Base-by-base conservation (phyloP, 2,113 vertebrate genomes). In the Hyla sarda region DNA sequence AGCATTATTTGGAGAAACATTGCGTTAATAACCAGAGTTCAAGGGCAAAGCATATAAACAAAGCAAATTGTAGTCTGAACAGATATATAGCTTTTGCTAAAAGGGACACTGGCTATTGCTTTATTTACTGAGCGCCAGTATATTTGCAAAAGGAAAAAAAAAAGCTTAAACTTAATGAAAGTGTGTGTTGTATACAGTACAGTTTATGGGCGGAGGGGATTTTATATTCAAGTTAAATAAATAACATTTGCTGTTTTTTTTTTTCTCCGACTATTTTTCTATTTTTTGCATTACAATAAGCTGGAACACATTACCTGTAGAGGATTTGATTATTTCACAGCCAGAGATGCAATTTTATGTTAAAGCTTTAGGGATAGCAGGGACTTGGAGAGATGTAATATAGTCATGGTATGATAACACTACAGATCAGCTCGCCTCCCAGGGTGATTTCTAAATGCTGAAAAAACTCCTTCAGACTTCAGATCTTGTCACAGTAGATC, bases 1-100 rank as follows among this genome's bases (percentile, higher is more conserved):
- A 91, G 94, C 92, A 93, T 94, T 94, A 93, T 95, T 94, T 95
- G 93, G 94, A 96, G 94, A 96, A 93, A 95, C 93, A 93, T 94
- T 95, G 94, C 88, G 92, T 95, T 95, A 96, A 96, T 95, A 95
- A 96, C 94, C 94, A 92, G 93, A 94, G 94, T 96, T 96, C 95
- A 96, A 96, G 95, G 95, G 94, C 95, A 96, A 93, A 95, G 92
- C 92, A 94, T 95, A 94, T 94, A 94, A 95, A 95, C 91, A 89
- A 93, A 93, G 94, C 94, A 95, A 96, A 96, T 95, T 95, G 94
- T 93, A 94, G 93, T 94, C 94, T 93, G 92, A 94, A 92, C 93
- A 95, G 95, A 95, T 94, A 94, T 94, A 96, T 94, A 90, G 93
- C 94, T 94, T 95, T 95, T 93, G 93, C 94, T 95, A 94, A 95